Evolutionary conservation across 2,888 invertebrate species (phyloP).

Genomic region (Thymelicus acteon): DNA sequence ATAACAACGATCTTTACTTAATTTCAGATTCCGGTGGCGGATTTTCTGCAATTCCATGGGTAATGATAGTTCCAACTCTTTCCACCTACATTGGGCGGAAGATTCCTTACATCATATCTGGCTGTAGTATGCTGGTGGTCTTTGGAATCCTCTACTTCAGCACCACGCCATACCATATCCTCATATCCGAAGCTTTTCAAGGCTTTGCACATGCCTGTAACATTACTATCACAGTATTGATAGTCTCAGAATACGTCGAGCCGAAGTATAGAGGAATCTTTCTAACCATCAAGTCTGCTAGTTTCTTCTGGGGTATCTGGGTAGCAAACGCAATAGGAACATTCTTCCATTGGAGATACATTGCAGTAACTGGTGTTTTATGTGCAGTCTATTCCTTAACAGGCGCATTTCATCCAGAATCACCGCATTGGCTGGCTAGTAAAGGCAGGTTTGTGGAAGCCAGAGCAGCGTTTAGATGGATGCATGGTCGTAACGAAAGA

Average conservation of each 20-base stretch:
- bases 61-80: constrained; percentile 47
- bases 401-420: constrained; percentile 54
- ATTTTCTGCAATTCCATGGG: constrained; percentile 52
- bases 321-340: constrained; percentile 51
- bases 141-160: constrained; percentile 49
- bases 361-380: constrained; percentile 47
- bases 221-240: constrained; percentile 45
- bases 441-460: constrained; percentile 59
- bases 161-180: constrained; percentile 45
- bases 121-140: constrained; percentile 43
- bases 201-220: constrained; percentile 48
- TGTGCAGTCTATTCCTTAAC: constrained; percentile 47
- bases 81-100: constrained; percentile 50
- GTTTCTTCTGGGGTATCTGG: constrained; percentile 51
- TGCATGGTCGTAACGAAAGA: constrained; percentile 53
- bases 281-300: constrained; percentile 50
- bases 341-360: constrained; percentile 49
- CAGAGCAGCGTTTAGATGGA: constrained; percentile 53
- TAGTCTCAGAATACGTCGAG: constrained; percentile 48
- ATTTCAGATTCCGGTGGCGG: constrained; percentile 53
- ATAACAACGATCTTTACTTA: constrained; percentile 11
- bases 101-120: constrained; percentile 47
- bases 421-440: constrained; percentile 62
- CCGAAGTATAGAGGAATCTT: constrained; percentile 50
- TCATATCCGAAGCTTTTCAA: constrained; percentile 51